Base-by-base conservation (phyloP, 2,888 invertebrate species). In the Epistrophella euchroma region DNA sequence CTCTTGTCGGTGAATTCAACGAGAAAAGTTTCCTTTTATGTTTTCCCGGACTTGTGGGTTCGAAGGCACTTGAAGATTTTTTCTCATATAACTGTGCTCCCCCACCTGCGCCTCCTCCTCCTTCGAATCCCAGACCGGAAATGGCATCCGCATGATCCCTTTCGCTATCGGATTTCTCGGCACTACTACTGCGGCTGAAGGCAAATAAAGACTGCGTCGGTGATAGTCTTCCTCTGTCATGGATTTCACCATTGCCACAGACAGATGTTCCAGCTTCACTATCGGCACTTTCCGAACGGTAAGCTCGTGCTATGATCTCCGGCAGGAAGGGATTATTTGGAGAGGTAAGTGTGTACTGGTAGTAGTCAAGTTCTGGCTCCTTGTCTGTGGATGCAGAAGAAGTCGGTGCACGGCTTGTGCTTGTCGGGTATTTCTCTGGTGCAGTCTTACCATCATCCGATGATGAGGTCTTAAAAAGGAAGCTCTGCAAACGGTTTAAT, bases 321-420 rank as follows among this genome's bases (percentile, higher is more conserved):
- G 92, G 92, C 64, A 92, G 81, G 80, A 92, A 92, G 1, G 92
- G 92, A 90, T 92, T 92, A 86, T 91, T 92, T 11, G 92, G 92
- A 1, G 92, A 92, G 10, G 92, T 91, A 28, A 92, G 86, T 11
- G 91, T 91, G 52, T 91, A 92, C 71, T 92, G 91, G 75, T 91
- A 92, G 72, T 91, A 91, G 47, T 90, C 81, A 13, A 52, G 71
- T 50, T 86, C 77, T 2, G 86, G 55, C 56, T 75, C 87, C 66
- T 64, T 88, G 56, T 64, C 88, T 25, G 66, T 58, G 35, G 77
- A 71, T 28, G 68, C 11, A 0, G 73, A 47, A 1, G 79, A 19
- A 17, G 64, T 19, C 19, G 47, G 7, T 66, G 64, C 47, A 0
- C 13, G 64, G 5, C 4, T 1, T 37, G 35, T 47, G 25, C 60